These are phyloP conservation scores for Pristionchus arcanus DNA, from an alignment of 2,888 invertebrate genomes.

Conservation along the genomic window DNA sequence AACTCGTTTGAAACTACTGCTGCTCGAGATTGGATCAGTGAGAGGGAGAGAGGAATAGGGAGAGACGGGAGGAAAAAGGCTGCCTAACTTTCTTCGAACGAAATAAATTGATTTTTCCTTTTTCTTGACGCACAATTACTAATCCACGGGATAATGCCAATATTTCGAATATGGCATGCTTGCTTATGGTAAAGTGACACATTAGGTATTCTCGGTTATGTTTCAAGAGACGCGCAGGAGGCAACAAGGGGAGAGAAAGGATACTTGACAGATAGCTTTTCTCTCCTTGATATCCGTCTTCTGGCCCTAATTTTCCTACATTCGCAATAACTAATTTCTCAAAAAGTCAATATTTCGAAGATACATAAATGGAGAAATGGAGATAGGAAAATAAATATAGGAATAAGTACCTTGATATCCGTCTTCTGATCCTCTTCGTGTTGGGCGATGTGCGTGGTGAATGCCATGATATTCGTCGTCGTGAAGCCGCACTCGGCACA, in stretches of 20 bases:
- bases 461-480: constrained; percentile 70
- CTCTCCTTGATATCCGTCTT: constrained; percentile 28
- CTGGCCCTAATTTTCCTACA: too few species aligned
- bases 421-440: constrained; percentile 62
- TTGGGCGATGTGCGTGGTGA: constrained; percentile 74
- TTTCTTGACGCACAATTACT: too few species aligned
- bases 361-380: too few species aligned
- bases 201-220: background rate
- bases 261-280: too few species aligned
- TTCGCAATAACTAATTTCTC: too few species aligned
- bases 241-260: background rate
- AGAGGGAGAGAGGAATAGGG: background rate
- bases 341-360: too few species aligned
- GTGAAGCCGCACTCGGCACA: constrained; percentile 78
- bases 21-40: background rate
- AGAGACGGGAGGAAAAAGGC: background rate
- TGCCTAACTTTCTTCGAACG: background rate
- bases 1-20: constrained; percentile 51
- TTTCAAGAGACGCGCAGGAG: background rate
- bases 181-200: too few species aligned
- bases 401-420: constrained; percentile 41
- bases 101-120: too few species aligned
- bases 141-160: background rate
- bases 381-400: too few species aligned
- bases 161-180: too few species aligned